phyloP scores from a whole-genome alignment of 2,888 invertebrate species.

The Meliscaeva auricollis region DNA sequence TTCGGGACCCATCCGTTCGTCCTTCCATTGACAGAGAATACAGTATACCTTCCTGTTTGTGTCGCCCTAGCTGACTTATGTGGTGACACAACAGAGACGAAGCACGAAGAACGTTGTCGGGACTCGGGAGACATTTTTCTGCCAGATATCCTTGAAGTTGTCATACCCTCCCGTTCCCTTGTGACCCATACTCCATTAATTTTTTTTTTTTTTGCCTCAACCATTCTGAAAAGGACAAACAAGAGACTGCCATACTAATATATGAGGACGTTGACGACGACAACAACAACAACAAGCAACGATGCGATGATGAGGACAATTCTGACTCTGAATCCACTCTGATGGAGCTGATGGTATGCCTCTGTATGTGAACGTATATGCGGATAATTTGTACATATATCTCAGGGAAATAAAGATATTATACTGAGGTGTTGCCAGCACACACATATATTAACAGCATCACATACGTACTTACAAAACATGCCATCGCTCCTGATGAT shows the following conservation, averaged over 20 bases:
- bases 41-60: constrained; percentile 66
- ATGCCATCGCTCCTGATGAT: constrained; percentile 37
- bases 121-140: constrained; percentile 74
- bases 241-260: constrained; percentile 70
- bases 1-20: constrained; percentile 52
- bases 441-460: constrained; percentile 39
- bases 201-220: constrained; percentile 11
- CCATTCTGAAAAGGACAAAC: constrained; percentile 71
- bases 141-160: constrained; percentile 75
- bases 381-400: constrained; percentile 75
- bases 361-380: constrained; percentile 58
- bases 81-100: constrained; percentile 58
- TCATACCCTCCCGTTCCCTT: constrained; percentile 50
- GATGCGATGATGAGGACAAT: constrained; percentile 51
- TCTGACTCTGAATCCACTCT: constrained; percentile 29
- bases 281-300: constrained; percentile 42
- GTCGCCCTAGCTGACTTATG: constrained; percentile 65
- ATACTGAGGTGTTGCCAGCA: constrained; percentile 72
- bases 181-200: constrained; percentile 19
- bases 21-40: constrained; percentile 47
- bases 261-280: constrained; percentile 39
- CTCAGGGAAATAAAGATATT: constrained; percentile 75
- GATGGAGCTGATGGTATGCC: constrained; percentile 1
- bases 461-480: constrained; percentile 48
- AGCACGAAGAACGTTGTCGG: constrained; percentile 62